A percentile compares a stretch with the other conserved stretches of the same genome.
Evolutionary conservation across 2,113 vertebrate species (phyloP).

Genomic region (Nestor notabilis): DNA sequence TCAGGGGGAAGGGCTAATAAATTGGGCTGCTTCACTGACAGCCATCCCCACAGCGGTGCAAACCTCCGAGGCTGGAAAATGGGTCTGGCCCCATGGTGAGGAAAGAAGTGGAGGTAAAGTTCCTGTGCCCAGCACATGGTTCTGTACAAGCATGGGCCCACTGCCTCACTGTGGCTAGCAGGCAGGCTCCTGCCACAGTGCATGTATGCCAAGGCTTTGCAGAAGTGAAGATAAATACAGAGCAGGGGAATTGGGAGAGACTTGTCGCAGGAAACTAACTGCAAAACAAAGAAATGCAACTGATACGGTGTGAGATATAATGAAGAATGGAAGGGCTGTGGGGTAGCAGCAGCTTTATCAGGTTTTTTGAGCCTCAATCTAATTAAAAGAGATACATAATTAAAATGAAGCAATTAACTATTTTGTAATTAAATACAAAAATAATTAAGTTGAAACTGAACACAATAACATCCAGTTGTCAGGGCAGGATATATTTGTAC

Average conservation of each 20-base stretch:
- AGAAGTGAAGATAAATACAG: background rate
- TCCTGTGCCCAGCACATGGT: background rate
- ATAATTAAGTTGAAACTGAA: constrained; percentile 78
- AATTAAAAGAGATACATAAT: constrained; percentile 72
- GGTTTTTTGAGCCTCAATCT: constrained; percentile 36
- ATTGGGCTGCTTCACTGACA: background rate
- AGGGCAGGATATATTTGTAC: constrained; percentile 69
- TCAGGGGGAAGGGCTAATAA: background rate
- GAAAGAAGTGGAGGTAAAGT: background rate
- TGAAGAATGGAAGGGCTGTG: background rate
- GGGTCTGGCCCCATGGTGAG: background rate
- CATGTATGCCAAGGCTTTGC: background rate
- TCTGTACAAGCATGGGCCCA: background rate
- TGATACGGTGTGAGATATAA: background rate
- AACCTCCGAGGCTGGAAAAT: background rate
- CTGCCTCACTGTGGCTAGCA: fast-evolving
- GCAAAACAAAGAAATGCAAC: background rate
- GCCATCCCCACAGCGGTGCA: background rate
- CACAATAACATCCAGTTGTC: constrained; percentile 68
- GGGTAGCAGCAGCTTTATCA: constrained; percentile 18
- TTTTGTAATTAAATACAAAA: constrained; percentile 80
- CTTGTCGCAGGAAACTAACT: background rate
- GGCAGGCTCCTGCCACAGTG: background rate
- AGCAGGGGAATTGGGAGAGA: background rate
- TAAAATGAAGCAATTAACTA: constrained; percentile 71